Base-by-base conservation (phyloP, 2,797 vertebrate genomes). In the Cuniculus paca region DNA sequence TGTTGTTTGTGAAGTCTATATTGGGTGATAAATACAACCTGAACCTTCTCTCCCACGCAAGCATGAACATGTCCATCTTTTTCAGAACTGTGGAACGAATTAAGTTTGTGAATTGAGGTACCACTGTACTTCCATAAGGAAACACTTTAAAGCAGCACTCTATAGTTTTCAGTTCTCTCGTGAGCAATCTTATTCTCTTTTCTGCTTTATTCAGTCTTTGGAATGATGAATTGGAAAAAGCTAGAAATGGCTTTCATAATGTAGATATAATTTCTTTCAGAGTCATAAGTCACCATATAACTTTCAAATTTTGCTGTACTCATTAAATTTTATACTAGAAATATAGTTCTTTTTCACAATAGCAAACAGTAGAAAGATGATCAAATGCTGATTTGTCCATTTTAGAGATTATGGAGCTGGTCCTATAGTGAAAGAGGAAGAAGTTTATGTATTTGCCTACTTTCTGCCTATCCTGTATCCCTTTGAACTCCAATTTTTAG, bases 381-480 rank as follows among this genome's bases (percentile, higher is more conserved):
- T 75, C 34, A 52, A 68, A 34, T 17, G 5, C 16, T 39, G 45
- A 63, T 39, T 4, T 63, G 48, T n/a, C 31, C 9, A 58, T 26
- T 31, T 45, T 20, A 39, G 26, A 52, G 34, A 12, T 65, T 19
- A 12, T 1, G 16, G 34, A 61, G 6, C 45, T 6, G 8, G 45
- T 70, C 16, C 4, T 0, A 0, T 0, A 8, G 31, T 6, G 20
- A 63, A 52, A 63, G 42, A 17, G 1, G 14, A 60, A 63, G 52
- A 48, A 3, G 2, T 2, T 17, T 4, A 6, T 11, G 3, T 20
- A 17, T 9, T 54, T 6, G 11, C 26, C 22, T 28, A 1, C 12
- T 28, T n/a, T 0, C 42, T 20, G 2, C 6, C 6, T 74, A 12
- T 19, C 4, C 24, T 36, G 2, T 42, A 1, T n/a, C 12, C 17